A percentile compares a stretch with the other conserved stretches of the same genome.
These are phyloP conservation scores for Tigriopus californicus DNA, from an alignment of 2,888 invertebrate genomes.

Conservation along the genomic window DNA sequence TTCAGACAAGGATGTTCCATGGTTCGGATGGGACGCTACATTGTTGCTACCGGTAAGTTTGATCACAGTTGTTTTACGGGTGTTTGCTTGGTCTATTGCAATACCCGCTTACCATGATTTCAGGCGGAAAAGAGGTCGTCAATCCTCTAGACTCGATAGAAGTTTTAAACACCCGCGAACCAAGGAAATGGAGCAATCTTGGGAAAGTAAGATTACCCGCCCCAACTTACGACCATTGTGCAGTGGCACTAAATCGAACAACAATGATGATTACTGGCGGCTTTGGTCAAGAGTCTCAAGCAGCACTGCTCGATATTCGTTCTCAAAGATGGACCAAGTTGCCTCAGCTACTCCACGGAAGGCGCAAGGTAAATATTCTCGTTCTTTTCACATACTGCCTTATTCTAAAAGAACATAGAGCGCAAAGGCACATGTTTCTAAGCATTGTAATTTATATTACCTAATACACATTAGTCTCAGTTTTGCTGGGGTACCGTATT, in stretches of 20 bases:
- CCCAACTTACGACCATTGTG: slow-evolving; percentile 14
- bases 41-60: slow-evolving; percentile 2
- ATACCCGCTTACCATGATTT: too few species aligned
- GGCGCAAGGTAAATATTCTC: too few species aligned
- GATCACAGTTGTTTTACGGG: too few species aligned
- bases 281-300: slow-evolving; percentile 3
- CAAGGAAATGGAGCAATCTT: slow-evolving; percentile 7
- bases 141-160: not conserved
- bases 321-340: too few species aligned
- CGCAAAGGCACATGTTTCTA: too few species aligned
- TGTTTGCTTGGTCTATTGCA: too few species aligned
- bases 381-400: too few species aligned
- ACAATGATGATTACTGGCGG: slow-evolving; percentile 8
- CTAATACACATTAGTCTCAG: too few species aligned
- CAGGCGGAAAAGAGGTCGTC: not conserved
- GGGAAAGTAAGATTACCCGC: not conserved
- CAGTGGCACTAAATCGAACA: not conserved
- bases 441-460: too few species aligned
- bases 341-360: too few species aligned
- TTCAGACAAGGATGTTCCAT: not conserved
- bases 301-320: not conserved
- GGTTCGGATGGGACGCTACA: slow-evolving; percentile 6
- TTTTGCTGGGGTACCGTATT: too few species aligned
- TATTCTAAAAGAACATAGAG: too few species aligned
- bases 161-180: slow-evolving; percentile 2